Evolutionary conservation across 92 coral and sea anemone genomes (phyloP).

Genomic region (Palythoa grandis): DNA sequence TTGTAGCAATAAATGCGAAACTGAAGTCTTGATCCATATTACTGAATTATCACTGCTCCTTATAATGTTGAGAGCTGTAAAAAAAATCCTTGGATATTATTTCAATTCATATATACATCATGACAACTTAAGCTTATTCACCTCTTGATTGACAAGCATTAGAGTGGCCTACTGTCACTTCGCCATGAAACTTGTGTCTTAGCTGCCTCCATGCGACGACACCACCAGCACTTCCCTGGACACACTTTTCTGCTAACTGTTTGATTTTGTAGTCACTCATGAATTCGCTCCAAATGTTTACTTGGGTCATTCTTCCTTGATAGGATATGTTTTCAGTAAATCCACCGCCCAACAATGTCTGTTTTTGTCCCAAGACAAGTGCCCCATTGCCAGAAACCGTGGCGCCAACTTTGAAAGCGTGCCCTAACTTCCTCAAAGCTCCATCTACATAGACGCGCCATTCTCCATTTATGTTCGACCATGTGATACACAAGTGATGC

Average conservation of each 20-base stretch:
- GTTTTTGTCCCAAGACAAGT: conserved; percentile 22
- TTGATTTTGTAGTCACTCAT: neutral
- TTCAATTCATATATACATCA: too few relatives aligned
- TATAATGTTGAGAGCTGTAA: too few relatives aligned
- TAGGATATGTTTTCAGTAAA: neutral
- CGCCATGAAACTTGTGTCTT: conserved; percentile 32
- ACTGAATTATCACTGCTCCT: too few relatives aligned
- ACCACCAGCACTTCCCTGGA: conserved; percentile 8
- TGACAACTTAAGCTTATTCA: neutral
- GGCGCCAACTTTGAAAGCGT: neutral
- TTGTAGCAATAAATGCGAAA: too few relatives aligned
- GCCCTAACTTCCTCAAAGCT: conserved; percentile 13
- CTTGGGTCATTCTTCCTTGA: conserved; percentile 21
- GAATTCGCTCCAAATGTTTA: neutral
- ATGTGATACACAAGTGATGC: conserved; percentile 16
- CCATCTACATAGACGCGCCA: conserved; percentile 27
- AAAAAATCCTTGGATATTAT: too few relatives aligned
- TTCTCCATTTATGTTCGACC: neutral
- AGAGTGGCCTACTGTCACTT: neutral
- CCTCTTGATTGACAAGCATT: conserved; percentile 21
- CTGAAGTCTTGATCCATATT: too few relatives aligned
- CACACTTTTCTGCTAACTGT: neutral
- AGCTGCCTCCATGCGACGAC: conserved; percentile 22
- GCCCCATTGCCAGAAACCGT: neutral
- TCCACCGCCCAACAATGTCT: conserved; percentile 10